Evolutionary conservation across 2,113 vertebrate species (phyloP), one percentile per base, ranked within the genome.

Genomic region (Plotosus lineatus): DNA sequence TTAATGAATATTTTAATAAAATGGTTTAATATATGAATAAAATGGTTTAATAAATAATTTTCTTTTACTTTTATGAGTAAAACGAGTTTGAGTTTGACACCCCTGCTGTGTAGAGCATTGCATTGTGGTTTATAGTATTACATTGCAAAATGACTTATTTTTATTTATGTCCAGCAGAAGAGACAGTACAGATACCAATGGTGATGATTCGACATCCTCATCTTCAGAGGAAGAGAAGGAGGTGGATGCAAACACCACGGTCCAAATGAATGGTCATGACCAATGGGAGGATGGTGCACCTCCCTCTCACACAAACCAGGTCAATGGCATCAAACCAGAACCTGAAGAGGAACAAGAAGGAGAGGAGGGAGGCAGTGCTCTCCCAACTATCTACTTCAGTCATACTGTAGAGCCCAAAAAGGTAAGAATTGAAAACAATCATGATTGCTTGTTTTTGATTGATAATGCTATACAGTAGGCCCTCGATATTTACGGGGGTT

Each of bases 381-480:
- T 98, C 85, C 96, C 98, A 19, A 99, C 97, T 38, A 99, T 99
- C 89, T 95, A 93, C 89, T 99, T 99, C 89, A 94, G 93, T 89
- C 98, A 99, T 89, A 98, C 96, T 23, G 93, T 96, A 3, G 98
- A 98, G 87, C 96, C 95, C 83, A 99, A 99, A 90, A 97, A 96
- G 95, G 98, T 94, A 72, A 82, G 89, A 56, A 48, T 0, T 50
- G 33, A 58, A 19, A 28, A 9, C 46, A 50, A 31, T 10, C 12
- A 0, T 9, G 36, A 12, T 15, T 72, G 46, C 17, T 33, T 72
- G 15, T 72, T 50, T 33, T 33, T 10, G 33, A 33, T 19, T 10
- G 12, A 1, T 1, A 31, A 5, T 8, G 19, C 14, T n/a, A n/a
- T n/a, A n/a, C n/a, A n/a, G n/a, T n/a, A n/a, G n/a, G n/a, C n/a